A percentile compares a stretch with the other conserved stretches of the same genome.
Conservation (phyloP, 1,140 invertebrate species). For the Cyclargus thomasi region DNA sequence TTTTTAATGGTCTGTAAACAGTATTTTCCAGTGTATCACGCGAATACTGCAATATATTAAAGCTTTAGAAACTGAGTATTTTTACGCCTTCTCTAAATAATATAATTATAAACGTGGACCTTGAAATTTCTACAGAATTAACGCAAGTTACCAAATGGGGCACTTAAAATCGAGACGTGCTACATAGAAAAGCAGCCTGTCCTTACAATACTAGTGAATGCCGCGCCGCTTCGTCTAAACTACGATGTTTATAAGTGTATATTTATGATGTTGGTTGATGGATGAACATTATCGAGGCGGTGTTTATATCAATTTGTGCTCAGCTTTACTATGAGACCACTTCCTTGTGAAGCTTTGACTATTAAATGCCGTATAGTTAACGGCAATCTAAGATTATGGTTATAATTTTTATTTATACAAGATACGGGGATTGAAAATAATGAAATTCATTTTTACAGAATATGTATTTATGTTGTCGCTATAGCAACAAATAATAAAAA, state of each 20-base stretch:
- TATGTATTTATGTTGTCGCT: no score
- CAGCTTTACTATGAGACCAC: neutral
- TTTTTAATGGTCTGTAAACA: no score
- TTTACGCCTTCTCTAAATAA: no score
- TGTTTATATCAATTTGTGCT: conserved; percentile 1
- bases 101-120: no score
- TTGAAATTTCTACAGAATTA: no score
- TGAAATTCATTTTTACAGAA: no score
- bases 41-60: no score
- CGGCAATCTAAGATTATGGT: neutral
- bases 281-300: neutral
- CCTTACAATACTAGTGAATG: neutral
- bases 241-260: neutral
- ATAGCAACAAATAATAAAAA: no score
- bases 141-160: no score
- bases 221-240: neutral
- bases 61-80: no score
- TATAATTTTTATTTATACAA: neutral
- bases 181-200: neutral
- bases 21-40: no score
- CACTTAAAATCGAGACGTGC: neutral
- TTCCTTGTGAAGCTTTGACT: conserved; percentile 2
- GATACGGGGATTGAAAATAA: no score
- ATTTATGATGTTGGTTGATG: neutral
- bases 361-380: neutral